phyloP scores from a whole-genome alignment of 53 echinoderm and acorn worm genomes.

The Astropecten irregularis region DNA sequence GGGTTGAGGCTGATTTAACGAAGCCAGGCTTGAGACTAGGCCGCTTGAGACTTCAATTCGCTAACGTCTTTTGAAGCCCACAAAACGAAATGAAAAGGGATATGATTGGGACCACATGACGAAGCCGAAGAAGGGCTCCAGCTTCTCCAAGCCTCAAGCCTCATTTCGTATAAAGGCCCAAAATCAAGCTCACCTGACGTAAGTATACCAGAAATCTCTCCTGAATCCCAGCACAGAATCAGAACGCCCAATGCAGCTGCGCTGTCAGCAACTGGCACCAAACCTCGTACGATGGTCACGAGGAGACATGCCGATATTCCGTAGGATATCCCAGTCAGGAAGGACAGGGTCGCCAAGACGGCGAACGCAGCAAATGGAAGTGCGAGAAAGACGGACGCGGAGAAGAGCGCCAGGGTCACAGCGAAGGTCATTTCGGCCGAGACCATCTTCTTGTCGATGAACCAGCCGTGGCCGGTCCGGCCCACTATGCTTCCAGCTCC shows the following conservation, averaged over 20 bases:
- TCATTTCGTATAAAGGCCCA: too few species aligned
- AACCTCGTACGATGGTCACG: background rate
- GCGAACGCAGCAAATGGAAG: background rate
- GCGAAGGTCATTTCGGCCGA: background rate
- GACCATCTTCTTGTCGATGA: background rate
- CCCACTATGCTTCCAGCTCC: background rate
- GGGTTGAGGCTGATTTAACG: too few species aligned
- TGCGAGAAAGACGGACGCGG: background rate
- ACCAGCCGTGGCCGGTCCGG: background rate
- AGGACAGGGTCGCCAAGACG: background rate
- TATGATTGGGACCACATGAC: too few species aligned
- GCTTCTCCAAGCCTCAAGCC: too few species aligned
- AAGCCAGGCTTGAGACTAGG: too few species aligned
- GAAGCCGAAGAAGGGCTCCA: too few species aligned
- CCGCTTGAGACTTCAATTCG: too few species aligned
- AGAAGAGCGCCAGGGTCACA: background rate
- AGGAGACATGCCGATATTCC: background rate
- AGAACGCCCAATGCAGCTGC: background rate
- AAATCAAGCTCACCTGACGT: constrained; percentile 13
- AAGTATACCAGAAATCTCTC: background rate
- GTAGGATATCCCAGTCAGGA: background rate
- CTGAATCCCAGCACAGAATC: background rate
- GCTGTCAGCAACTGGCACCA: background rate
- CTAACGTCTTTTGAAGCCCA: too few species aligned
- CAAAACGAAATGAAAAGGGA: too few species aligned